phyloP scores from a whole-genome alignment of 2,797 vertebrate genomes.

The Smutsia temminckii region DNA sequence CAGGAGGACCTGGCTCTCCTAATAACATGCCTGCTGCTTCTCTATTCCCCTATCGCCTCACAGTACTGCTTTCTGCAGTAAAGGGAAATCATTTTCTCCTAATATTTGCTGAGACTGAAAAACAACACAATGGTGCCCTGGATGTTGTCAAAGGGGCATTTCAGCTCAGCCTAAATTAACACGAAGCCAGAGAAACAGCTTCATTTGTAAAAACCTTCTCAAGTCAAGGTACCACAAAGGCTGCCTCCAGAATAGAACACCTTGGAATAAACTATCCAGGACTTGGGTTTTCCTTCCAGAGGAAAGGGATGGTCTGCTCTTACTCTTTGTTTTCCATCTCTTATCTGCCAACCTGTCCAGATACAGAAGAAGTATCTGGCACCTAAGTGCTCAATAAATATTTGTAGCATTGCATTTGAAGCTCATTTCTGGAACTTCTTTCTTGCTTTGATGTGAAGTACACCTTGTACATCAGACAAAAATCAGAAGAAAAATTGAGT shows the following conservation, averaged over 20 bases:
- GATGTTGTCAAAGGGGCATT: slow-evolving; percentile 62
- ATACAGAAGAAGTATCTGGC: not conserved
- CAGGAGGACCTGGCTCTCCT: slow-evolving; percentile 18
- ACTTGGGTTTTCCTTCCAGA: not conserved
- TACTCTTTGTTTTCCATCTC: not conserved
- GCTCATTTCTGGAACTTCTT: slow-evolving; percentile 49
- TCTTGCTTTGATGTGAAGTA: not conserved
- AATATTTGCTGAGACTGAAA: slow-evolving; percentile 43
- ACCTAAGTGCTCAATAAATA: not conserved
- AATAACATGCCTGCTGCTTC: not conserved
- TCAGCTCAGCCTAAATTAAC: slow-evolving; percentile 69
- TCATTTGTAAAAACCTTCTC: slow-evolving; percentile 59
- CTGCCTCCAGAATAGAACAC: slow-evolving; percentile 48
- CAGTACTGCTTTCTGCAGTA: not conserved
- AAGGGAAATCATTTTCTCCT: not conserved
- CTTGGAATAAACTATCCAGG: slow-evolving; percentile 49
- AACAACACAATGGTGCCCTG: slow-evolving; percentile 44
- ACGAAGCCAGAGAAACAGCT: slow-evolving; percentile 59
- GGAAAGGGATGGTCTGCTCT: not conserved
- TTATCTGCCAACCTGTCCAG: not conserved
- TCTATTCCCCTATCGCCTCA: slow-evolving; percentile 7
- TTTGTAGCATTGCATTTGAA: slow-evolving; percentile 48
- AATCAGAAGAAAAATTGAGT: slow-evolving; percentile 13
- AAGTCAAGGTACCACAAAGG: slow-evolving; percentile 63
- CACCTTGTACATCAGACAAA: not conserved